phyloP scores from a whole-genome alignment of 1,140 invertebrate genomes.

The Brachionus plicatilis region DNA sequence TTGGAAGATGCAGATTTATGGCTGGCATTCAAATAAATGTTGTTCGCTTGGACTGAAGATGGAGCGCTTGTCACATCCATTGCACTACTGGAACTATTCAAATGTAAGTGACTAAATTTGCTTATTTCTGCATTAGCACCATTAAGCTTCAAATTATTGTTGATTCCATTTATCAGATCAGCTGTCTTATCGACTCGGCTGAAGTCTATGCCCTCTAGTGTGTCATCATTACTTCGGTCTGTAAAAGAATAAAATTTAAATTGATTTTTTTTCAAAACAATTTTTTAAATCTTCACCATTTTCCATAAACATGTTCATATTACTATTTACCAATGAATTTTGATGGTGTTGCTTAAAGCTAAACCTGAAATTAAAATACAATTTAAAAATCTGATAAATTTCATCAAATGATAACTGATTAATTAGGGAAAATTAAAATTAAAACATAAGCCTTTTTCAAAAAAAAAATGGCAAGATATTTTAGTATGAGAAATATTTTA shows the following conservation, averaged over 20 bases:
- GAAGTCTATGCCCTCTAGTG: not conserved
- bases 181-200: not conserved
- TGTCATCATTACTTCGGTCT: not conserved
- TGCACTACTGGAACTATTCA: not conserved
- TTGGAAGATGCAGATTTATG: not conserved
- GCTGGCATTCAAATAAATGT: constrained; percentile 18
- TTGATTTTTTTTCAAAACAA: not conserved
- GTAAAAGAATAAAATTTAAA: not conserved
- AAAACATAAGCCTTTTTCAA: too few relatives aligned
- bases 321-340: constrained; percentile 15
- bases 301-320: constrained; percentile 16
- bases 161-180: constrained; percentile 15
- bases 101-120: not conserved
- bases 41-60: not conserved
- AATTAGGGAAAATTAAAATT: too few relatives aligned
- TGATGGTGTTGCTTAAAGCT: constrained; percentile 31
- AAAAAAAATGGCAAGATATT: too few relatives aligned
- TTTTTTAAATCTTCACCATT: not conserved
- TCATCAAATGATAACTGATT: not conserved
- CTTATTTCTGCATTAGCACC: not conserved
- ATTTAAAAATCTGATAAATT: not conserved
- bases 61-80: constrained; percentile 26
- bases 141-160: constrained; percentile 33
- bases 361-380: not conserved
- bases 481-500: too few relatives aligned